phyloP scores from a whole-genome alignment of 2,113 vertebrate species.

The Atrichornis clamosus region DNA sequence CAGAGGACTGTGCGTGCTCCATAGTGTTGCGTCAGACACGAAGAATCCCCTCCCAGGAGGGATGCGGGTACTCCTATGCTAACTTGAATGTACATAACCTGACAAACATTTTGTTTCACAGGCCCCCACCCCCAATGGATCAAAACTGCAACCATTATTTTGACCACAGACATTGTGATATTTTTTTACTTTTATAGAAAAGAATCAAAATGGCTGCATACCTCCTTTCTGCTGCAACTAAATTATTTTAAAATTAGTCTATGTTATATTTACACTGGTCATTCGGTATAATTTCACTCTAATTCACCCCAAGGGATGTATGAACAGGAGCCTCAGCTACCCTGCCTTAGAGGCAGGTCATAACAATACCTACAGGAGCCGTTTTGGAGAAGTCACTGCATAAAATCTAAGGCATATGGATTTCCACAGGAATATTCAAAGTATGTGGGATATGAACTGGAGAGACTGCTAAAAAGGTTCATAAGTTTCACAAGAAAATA shows the following conservation, averaged over 20 bases:
- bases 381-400: neutral
- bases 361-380: neutral
- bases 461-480: neutral
- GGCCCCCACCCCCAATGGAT: neutral
- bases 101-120: neutral
- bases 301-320: neutral
- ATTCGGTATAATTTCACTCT: neutral
- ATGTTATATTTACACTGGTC: neutral
- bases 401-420: neutral
- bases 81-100: neutral
- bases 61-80: neutral
- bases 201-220: neutral
- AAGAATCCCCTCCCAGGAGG: neutral
- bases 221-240: neutral
- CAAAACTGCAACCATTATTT: neutral
- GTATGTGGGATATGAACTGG: neutral
- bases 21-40: neutral
- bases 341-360: neutral
- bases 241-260: neutral
- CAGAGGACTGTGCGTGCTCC: fast-evolving
- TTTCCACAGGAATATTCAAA: neutral
- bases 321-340: neutral
- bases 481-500: neutral
- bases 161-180: fast-evolving
- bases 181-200: neutral